Evolutionary conservation across 2,888 invertebrate species (phyloP), one percentile per base, ranked within the genome.

Genomic region (Nyleta sp.): DNA sequence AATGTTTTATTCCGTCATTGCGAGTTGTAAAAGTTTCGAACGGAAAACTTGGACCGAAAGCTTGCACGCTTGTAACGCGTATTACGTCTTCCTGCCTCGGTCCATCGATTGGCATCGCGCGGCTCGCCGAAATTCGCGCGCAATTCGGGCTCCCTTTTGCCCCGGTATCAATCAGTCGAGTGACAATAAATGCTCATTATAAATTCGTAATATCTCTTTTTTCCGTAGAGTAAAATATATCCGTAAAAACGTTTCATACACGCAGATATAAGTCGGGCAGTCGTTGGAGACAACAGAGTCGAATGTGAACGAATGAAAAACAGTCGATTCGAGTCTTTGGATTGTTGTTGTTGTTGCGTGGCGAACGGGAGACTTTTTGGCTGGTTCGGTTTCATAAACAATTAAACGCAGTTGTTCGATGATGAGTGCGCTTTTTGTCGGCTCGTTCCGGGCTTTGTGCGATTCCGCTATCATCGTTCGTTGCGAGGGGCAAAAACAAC

Each of bases 121-220:
- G n/a, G 35, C 35, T 11, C n/a, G 35, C 35, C 20, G 50, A 46
- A 46, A 33, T 31, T 35, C n/a, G 38, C 33, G 35, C 53, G 35
- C 35, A 53, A 38, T 57, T 42, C 5, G 5, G 28, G 28, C 8
- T 28, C 28, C 13, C 13, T 53, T 38, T 53, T 6, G 18, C 1
- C 22, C 18, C 18, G 52, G 18, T n/a, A 17, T 31, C 18, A 57
- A 57, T 57, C 64, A 50, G 50, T 50, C 50, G 17, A 62, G 46
- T 50, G 6, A 64, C 24, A 60, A 57, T 60, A 48, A 64, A 53
- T 64, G 48, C 38, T 50, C 40, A 38, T 52, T 17, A n/a, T 65
- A 65, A 65, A 52, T 52, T 38, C 65, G 24, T 65, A 28, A 52
- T 17, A 42, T 28, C 28, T 10, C n/a, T n/a, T n/a, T n/a, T 48